These are phyloP conservation scores for Ametastegia equiseti DNA, from an alignment of 2,888 invertebrate genomes.

Conservation along the genomic window DNA sequence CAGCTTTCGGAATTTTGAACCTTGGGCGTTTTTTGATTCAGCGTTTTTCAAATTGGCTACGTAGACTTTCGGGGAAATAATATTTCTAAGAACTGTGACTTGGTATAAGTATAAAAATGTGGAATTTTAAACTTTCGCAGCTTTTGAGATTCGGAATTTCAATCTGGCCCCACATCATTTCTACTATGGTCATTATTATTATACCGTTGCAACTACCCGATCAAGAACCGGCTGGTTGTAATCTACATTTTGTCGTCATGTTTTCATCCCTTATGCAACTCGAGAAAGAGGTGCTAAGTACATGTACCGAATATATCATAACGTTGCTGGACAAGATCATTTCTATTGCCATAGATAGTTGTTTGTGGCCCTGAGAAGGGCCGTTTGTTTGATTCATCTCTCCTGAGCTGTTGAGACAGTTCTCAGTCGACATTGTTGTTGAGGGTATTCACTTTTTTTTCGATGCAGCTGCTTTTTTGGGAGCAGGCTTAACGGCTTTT, in stretches of 20 bases:
- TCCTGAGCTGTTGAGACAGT: background rate
- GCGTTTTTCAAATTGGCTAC: no score
- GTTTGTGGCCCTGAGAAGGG: slow-evolving; percentile 40
- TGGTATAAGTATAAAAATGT: no score
- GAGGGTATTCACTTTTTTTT: slow-evolving; percentile 42
- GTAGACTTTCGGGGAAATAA: no score
- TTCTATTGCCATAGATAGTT: background rate
- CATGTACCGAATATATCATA: background rate
- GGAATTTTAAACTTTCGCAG: no score
- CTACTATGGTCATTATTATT: no score
- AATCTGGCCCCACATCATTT: no score
- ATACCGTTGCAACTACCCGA: no score
- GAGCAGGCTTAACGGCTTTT: slow-evolving; percentile 37
- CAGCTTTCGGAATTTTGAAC: no score
- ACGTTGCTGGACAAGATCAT: background rate
- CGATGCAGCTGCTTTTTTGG: slow-evolving; percentile 47
- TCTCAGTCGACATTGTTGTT: background rate
- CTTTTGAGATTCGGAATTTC: no score
- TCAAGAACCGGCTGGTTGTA: no score
- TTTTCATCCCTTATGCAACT: background rate
- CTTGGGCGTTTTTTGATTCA: no score
- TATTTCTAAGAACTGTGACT: no score
- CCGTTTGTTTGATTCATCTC: slow-evolving; percentile 23
- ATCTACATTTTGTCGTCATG: background rate
- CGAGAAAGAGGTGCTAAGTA: background rate